phyloP scores from a whole-genome alignment of 2,888 invertebrate species.

The Synanthedon andrenaeformis region DNA sequence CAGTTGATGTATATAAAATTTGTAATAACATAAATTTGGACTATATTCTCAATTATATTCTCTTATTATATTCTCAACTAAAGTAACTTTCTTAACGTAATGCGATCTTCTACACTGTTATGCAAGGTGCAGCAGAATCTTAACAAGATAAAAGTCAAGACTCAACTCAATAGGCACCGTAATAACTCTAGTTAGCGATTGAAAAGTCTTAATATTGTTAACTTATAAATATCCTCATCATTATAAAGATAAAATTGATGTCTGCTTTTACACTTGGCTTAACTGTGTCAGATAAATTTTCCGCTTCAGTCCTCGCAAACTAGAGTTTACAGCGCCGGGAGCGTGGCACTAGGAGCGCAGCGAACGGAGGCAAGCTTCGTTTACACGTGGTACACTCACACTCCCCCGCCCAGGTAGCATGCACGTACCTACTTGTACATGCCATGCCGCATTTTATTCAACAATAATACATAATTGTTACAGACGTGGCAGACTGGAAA shows the following conservation, averaged over 20 bases:
- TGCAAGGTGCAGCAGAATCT: no score
- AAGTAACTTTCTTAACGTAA: no score
- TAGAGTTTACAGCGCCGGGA: slow-evolving; percentile 48
- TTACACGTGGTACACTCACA: slow-evolving; percentile 53
- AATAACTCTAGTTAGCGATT: no score
- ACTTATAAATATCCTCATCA: slow-evolving; percentile 9
- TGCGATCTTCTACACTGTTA: no score
- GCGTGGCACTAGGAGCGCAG: slow-evolving; percentile 37
- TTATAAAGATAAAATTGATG: slow-evolving; percentile 9
- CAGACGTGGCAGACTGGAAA: slow-evolving; percentile 50
- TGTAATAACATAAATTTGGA: no score
- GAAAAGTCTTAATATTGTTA: neutral
- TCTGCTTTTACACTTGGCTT: slow-evolving; percentile 23
- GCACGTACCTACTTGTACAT: slow-evolving; percentile 3
- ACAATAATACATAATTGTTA: slow-evolving; percentile 36
- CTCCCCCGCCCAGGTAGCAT: slow-evolving; percentile 11
- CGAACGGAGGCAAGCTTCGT: slow-evolving; percentile 16
- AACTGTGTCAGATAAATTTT: slow-evolving; percentile 43
- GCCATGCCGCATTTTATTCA: neutral
- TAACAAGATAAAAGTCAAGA: no score
- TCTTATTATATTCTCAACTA: no score
- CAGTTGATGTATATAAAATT: no score
- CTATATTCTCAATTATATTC: no score
- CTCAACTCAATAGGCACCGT: no score
- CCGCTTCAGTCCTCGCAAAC: slow-evolving; percentile 46